A percentile compares a stretch with the other conserved stretches of the same genome.
These are phyloP conservation scores for Microlaimidae sp. DNA, from an alignment of 2,888 invertebrate species.

Conservation along the genomic window DNA sequence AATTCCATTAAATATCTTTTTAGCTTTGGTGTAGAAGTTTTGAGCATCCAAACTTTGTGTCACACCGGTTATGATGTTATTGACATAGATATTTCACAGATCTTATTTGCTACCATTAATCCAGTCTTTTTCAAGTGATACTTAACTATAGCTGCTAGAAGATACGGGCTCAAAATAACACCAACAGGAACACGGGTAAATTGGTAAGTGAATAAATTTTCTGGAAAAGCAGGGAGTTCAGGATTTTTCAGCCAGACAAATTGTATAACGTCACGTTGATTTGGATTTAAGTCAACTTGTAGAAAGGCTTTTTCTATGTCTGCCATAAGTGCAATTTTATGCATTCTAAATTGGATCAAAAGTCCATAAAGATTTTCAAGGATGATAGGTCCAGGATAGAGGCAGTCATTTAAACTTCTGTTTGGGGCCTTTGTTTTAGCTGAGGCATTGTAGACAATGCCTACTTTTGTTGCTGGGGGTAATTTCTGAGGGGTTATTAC, in stretches of 20 bases:
- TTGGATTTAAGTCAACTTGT: not conserved
- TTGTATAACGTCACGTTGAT: not conserved
- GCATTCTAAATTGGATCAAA: conserved; percentile 4
- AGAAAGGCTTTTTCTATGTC: conserved; percentile 11
- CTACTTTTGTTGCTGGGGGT: not conserved
- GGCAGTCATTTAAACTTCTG: conserved; percentile 9
- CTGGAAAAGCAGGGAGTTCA: not conserved
- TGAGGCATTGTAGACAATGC: not conserved
- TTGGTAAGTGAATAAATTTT: not conserved
- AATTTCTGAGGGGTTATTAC: conserved; percentile 4
- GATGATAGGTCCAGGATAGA: conserved; percentile 4
- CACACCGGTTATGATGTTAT: conserved; percentile 4
- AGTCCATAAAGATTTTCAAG: conserved; percentile 4
- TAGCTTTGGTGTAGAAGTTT: conserved; percentile 4
- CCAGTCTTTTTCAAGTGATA: too few species aligned
- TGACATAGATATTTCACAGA: conserved; percentile 4
- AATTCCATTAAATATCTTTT: not conserved
- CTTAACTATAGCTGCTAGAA: too few species aligned
- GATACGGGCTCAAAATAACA: conserved; percentile 3
- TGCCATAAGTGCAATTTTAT: not conserved
- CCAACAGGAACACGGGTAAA: conserved; percentile 10
- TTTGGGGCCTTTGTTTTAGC: too few species aligned
- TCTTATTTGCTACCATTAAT: too few species aligned
- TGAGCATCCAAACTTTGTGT: not conserved
- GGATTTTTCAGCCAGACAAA: conserved; percentile 10